A percentile compares a stretch with the other conserved stretches of the same genome.
phyloP scores from a whole-genome alignment of 2,888 invertebrate species.

The Ophion ventricosus region DNA sequence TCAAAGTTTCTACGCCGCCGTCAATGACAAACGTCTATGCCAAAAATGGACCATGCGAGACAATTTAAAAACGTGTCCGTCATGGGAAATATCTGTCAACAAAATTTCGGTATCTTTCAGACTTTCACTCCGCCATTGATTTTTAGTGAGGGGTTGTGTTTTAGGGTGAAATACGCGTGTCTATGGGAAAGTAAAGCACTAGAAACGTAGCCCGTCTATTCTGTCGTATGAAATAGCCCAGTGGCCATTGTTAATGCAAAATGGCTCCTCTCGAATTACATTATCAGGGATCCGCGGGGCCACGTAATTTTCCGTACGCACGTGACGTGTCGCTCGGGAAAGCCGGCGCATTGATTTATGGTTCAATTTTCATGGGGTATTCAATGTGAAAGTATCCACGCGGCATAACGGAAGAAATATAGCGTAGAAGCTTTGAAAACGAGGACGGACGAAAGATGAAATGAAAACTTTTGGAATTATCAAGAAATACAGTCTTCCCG shows the following conservation, averaged over 20 bases:
- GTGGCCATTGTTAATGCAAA: conserved; percentile 1
- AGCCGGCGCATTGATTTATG: conserved; percentile 43
- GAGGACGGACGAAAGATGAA: conserved; percentile 20
- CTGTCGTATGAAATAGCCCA: background rate
- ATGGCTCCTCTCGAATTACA: conserved; percentile 28
- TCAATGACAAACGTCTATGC: background rate
- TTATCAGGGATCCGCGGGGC: conserved; percentile 44
- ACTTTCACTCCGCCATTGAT: background rate
- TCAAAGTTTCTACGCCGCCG: too few relatives aligned
- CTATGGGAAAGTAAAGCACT: background rate
- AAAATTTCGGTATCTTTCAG: background rate
- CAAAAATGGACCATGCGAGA: background rate
- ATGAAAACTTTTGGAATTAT: background rate
- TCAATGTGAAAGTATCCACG: conserved; percentile 30
- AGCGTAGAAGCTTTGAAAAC: background rate
- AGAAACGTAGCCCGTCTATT: background rate
- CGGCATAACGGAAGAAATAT: conserved; percentile 28
- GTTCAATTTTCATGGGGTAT: conserved; percentile 32
- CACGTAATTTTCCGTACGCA: conserved; percentile 34
- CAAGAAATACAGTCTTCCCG: conserved; percentile 25
- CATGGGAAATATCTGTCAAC: background rate
- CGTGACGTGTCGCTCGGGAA: conserved; percentile 37
- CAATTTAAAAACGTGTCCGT: background rate
- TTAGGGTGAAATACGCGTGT: background rate
- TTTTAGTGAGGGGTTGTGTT: background rate